Conservation (phyloP, 2,113 vertebrate species). For the Sterna hirundo region DNA sequence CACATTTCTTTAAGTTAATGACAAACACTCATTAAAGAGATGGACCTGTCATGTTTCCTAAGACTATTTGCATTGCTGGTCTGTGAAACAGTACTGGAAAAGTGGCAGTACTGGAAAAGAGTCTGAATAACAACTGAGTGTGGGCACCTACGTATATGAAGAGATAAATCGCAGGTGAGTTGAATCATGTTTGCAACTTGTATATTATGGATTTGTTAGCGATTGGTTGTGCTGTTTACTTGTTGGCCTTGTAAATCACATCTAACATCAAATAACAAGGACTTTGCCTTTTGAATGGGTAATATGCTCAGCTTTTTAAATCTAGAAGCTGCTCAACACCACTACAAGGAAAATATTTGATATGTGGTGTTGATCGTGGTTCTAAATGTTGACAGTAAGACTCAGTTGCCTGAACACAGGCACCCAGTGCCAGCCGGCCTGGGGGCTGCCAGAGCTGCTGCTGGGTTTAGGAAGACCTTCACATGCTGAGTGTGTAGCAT, state of each 20-base stretch:
- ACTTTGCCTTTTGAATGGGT: background rate
- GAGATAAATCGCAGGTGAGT: background rate
- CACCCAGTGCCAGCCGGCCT: background rate
- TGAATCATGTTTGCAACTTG: background rate
- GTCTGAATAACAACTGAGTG: background rate
- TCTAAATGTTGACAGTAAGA: background rate
- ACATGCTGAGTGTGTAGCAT: background rate
- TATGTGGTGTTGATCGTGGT: background rate
- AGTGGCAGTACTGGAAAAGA: background rate
- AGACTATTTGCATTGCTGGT: background rate
- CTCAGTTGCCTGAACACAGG: background rate
- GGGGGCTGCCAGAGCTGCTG: background rate
- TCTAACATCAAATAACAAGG: background rate
- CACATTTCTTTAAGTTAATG: background rate
- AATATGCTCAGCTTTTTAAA: background rate
- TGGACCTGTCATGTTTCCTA: background rate
- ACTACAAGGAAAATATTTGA: background rate
- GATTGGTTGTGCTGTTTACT: background rate
- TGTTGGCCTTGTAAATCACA: background rate
- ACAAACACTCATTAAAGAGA: background rate
- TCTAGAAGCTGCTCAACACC: background rate
- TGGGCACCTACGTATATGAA: background rate
- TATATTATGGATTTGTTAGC: background rate
- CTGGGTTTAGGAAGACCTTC: background rate
- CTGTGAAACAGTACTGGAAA: background rate